These are phyloP conservation scores for Machimus rusticus DNA, from an alignment of 2,888 invertebrate species.

Conservation along the genomic window DNA sequence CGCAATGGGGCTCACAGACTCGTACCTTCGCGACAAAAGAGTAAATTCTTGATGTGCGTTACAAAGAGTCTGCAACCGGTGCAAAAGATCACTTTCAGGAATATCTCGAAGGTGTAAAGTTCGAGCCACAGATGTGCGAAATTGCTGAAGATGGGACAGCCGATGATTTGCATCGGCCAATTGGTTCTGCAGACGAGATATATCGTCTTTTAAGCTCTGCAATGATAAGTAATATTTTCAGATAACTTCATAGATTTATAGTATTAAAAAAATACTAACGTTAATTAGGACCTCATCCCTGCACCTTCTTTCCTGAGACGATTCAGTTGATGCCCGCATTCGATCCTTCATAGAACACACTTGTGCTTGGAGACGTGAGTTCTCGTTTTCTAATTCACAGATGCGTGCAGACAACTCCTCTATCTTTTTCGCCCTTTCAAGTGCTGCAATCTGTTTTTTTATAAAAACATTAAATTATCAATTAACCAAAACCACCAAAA, in stretches of 20 bases:
- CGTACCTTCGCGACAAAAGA: conserved; percentile 78
- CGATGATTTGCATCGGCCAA: conserved; percentile 77
- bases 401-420: conserved; percentile 83
- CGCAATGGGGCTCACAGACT: conserved; percentile 62
- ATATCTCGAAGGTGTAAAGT: conserved; percentile 76
- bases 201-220: conserved; percentile 76
- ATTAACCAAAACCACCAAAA: too few species aligned
- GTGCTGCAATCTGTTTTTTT: conserved; percentile 73
- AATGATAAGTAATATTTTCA: conserved; percentile 17
- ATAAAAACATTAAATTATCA: too few species aligned
- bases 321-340: conserved; percentile 58
- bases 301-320: conserved; percentile 59
- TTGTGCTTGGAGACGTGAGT: conserved; percentile 67
- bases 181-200: conserved; percentile 76
- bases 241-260: background rate
- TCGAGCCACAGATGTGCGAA: conserved; percentile 77
- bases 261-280: conserved; percentile 51
- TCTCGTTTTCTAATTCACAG: conserved; percentile 80
- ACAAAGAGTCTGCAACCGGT: conserved; percentile 81
- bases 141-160: conserved; percentile 80
- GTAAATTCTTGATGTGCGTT: conserved; percentile 90
- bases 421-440: conserved; percentile 83
- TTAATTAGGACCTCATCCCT: conserved; percentile 62
- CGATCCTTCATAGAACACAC: conserved; percentile 57
- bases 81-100: conserved; percentile 78